Evolutionary conservation across 1,140 invertebrate genomes (phyloP).

Genomic region (Asbolus verrucosus): DNA sequence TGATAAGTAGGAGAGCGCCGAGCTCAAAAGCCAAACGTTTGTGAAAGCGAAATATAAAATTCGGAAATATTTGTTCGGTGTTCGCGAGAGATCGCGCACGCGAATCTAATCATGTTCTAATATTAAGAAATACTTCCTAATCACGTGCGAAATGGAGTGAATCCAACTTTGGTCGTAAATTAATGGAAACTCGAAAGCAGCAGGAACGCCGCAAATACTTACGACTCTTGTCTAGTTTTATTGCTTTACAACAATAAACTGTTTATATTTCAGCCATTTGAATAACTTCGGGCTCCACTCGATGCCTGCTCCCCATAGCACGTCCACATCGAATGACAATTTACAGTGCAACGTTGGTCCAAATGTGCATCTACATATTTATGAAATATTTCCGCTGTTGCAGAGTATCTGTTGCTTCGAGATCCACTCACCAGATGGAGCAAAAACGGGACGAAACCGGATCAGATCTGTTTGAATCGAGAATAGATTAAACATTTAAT

Average conservation of each 20-base stretch:
- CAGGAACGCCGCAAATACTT: background rate
- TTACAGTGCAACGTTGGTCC: background rate
- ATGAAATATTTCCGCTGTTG: background rate
- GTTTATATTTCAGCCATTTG: background rate
- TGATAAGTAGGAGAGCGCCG: background rate
- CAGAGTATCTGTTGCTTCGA: background rate
- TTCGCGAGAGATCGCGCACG: background rate
- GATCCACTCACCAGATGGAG: too few species aligned
- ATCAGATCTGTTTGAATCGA: too few species aligned
- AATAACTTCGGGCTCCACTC: background rate
- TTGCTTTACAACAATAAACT: background rate
- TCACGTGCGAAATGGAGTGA: background rate
- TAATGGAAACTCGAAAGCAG: background rate
- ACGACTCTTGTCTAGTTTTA: too few species aligned
- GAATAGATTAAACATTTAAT: too few species aligned
- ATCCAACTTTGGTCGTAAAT: background rate
- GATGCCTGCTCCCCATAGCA: background rate
- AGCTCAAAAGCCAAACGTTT: background rate
- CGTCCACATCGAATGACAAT: background rate
- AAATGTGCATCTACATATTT: constrained; percentile 2
- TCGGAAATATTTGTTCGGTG: background rate
- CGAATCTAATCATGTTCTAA: background rate
- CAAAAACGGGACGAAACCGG: too few species aligned
- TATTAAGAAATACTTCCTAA: background rate
- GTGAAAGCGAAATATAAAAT: background rate